Evolutionary conservation across 1,140 invertebrate species (phyloP), one percentile per base, ranked within the genome.

Genomic region (Pissodes strobi): DNA sequence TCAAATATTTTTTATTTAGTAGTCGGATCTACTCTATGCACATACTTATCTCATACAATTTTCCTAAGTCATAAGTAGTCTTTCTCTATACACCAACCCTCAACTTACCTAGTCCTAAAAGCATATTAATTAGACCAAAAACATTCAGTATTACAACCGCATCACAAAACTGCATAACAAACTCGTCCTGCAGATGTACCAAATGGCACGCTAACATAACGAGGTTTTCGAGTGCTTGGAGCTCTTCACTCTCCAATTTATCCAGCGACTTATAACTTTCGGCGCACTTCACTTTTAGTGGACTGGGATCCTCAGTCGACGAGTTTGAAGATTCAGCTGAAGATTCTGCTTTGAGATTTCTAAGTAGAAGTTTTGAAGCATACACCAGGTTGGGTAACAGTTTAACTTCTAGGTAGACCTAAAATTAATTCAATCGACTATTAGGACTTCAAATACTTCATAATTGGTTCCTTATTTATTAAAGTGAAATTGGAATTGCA

Each of bases 101-200:
- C n/a, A 72, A 72, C 82, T 76, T 74, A 85, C 84, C 80, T 17
- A 82, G 76, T 2, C 74, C 76, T 3, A 88, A 74, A 30, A 87
- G 81, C 18, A 76, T 74, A 1, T 82, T 82, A 55, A 87, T 81
- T 3, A 86, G 75, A 6, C 79, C 70, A 60, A 81, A 80, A 2
- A 83, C 85, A 51, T 85, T 83, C 18, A 90, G 79, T 25, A 90
- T 83, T n/a, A 84, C 83, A 21, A 92, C 79, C 1, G 89, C 85
- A 62, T 92, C 87, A 72, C 90, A 92, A 72, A 92, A 88, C 70
- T 93, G 91, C 0, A 82, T 82, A 0, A 92, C 82, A 74, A 90
- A 92, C 53, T 86, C 82, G 19, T 87, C 82, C 23, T 87, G 83
- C 10, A 83, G 76, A 69, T 91, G 85, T 52, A 90, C 85, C 58